Percentiles rank a stretch among this genome's conserved stretches.
Conservation (phyloP, 1,140 invertebrate genomes). For the Euwallacea similis region DNA sequence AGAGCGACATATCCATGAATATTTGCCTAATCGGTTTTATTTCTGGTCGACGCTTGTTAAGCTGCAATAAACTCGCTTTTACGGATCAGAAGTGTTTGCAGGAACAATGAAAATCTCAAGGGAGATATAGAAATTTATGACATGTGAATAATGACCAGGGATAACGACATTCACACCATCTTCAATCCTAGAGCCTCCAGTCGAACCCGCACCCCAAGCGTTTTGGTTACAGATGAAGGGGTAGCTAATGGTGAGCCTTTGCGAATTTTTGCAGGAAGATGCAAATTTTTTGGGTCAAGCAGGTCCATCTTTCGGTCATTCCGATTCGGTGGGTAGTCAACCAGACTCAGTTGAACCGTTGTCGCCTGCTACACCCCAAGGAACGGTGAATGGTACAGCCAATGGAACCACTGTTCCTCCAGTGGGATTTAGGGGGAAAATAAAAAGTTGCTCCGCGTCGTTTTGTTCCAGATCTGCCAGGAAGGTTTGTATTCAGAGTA, state of each 20-base stretch:
- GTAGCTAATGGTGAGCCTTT: slow-evolving; percentile 54
- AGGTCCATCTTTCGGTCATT: slow-evolving; percentile 58
- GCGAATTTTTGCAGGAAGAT: not conserved
- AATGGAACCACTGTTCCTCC: slow-evolving; percentile 43
- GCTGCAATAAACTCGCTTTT: no score
- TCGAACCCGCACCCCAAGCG: slow-evolving; percentile 68
- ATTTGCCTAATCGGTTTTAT: no score
- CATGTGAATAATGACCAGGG: slow-evolving; percentile 33
- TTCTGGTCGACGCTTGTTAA: no score
- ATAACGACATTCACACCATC: slow-evolving; percentile 70
- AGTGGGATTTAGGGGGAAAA: slow-evolving; percentile 47
- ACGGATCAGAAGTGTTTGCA: no score
- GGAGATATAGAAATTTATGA: not conserved
- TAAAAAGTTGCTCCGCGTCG: slow-evolving; percentile 63
- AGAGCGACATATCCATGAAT: no score
- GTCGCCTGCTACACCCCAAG: slow-evolving; percentile 55
- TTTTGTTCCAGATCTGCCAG: slow-evolving; percentile 72
- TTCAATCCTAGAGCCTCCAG: slow-evolving; percentile 65
- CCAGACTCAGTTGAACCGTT: slow-evolving; percentile 58
- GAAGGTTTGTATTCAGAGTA: slow-evolving; percentile 57
- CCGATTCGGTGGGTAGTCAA: slow-evolving; percentile 63
- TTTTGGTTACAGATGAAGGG: slow-evolving; percentile 68
- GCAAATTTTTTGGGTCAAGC: no score
- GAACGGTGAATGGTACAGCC: slow-evolving; percentile 14
- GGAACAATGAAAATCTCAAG: not conserved